Conservation (phyloP, 2,797 vertebrate species). For the Microcaecilia unicolor region DNA sequence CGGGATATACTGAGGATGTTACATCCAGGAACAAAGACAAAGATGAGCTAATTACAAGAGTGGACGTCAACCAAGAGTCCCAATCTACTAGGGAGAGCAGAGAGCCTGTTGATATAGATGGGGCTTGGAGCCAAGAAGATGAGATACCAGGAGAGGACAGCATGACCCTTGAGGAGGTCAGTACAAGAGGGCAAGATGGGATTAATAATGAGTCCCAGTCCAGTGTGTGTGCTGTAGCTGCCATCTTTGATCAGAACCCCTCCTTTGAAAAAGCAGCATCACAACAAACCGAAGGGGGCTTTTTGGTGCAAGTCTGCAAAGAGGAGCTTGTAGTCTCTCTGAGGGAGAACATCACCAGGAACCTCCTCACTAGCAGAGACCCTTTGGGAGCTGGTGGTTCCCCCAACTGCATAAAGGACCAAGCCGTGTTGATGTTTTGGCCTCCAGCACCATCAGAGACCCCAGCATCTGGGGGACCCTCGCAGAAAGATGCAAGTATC, state of each 20-base stretch:
- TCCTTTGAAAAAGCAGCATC: slow-evolving; percentile 48
- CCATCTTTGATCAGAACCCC: slow-evolving; percentile 1
- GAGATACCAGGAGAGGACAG: too few relatives aligned
- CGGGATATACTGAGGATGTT: neutral
- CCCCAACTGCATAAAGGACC: slow-evolving; percentile 12
- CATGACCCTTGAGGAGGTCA: too few relatives aligned
- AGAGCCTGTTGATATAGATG: too few relatives aligned
- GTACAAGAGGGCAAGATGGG: too few relatives aligned
- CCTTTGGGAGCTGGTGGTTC: slow-evolving; percentile 3
- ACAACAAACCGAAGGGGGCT: slow-evolving; percentile 62
- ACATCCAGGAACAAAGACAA: too few relatives aligned
- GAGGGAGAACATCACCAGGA: slow-evolving; percentile 83
- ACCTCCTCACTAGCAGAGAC: slow-evolving; percentile 62
- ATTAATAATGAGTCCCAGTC: neutral
- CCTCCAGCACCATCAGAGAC: slow-evolving; percentile 6
- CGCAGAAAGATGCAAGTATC: too few relatives aligned
- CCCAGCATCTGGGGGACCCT: neutral
- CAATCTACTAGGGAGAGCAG: too few relatives aligned
- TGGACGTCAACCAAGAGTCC: too few relatives aligned
- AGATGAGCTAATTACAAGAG: too few relatives aligned
- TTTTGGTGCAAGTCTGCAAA: slow-evolving; percentile 87
- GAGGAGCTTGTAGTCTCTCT: slow-evolving; percentile 81
- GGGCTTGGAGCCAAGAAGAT: too few relatives aligned
- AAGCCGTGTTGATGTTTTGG: slow-evolving; percentile 18
- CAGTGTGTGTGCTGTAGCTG: too few relatives aligned